Evolutionary conservation across 2,113 vertebrate species (phyloP).

Genomic region (Lasiurus borealis): DNA sequence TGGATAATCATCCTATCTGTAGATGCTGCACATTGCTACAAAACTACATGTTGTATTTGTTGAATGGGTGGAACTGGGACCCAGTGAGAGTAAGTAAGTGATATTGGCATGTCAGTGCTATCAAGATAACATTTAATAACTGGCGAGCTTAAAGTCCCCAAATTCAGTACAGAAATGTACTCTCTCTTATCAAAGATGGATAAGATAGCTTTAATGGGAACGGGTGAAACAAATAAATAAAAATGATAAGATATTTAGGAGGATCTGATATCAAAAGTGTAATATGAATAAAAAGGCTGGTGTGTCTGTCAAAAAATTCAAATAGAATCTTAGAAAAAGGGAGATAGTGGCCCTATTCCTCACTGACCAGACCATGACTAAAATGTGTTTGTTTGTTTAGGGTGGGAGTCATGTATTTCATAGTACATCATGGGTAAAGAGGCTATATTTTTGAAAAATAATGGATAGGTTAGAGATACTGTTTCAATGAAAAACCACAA

Average conservation of each 20-base stretch:
- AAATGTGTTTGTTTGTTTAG: neutral
- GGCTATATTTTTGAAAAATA: neutral
- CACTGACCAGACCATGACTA: neutral
- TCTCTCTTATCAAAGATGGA: neutral
- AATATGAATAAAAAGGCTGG: neutral
- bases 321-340: neutral
- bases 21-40: neutral
- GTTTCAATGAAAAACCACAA: neutral
- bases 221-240: neutral
- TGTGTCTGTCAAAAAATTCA: neutral
- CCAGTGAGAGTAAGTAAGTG: slow-evolving; percentile 55
- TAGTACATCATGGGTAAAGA: neutral
- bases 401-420: neutral
- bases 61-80: neutral
- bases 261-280: neutral
- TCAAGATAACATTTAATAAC: slow-evolving; percentile 55
- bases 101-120: neutral
- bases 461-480: neutral
- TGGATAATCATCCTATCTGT: neutral
- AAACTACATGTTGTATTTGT: neutral
- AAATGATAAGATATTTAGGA: neutral
- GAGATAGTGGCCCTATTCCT: fast-evolving
- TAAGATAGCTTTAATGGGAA: neutral
- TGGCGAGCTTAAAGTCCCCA: slow-evolving; percentile 28
- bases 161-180: slow-evolving; percentile 1